A percentile compares a stretch with the other conserved stretches of the same genome.
phyloP scores from a whole-genome alignment of 2,113 vertebrate species.

The Brienomyrus longianalis region DNA sequence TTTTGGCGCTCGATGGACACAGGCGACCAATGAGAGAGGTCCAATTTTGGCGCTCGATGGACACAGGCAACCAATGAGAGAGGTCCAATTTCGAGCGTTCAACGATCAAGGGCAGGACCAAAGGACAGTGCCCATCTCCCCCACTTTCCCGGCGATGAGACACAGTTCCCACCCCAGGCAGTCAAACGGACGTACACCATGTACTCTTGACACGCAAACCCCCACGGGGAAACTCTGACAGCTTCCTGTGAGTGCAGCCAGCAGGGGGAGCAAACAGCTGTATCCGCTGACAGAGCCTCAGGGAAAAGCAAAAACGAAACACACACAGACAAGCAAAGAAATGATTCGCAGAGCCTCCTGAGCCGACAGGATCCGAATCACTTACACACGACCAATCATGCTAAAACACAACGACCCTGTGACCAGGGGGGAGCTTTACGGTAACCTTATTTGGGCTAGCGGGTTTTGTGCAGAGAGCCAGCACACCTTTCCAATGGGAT shows the following conservation, averaged over 20 bases:
- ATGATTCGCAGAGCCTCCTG: conserved; percentile 5
- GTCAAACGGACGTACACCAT: neutral
- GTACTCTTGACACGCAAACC: neutral
- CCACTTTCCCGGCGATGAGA: neutral
- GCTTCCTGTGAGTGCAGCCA: conserved; percentile 25
- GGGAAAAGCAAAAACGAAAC: neutral
- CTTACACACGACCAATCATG: neutral
- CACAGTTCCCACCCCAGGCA: neutral
- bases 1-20: neutral
- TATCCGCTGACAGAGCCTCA: conserved; percentile 31
- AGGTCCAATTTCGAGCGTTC: neutral
- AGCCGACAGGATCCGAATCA: neutral
- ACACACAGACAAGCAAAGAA: neutral
- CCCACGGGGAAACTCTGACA: neutral
- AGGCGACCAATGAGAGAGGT: neutral
- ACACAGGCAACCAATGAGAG: neutral
- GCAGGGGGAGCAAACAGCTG: conserved; percentile 26
- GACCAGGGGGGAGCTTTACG: neutral
- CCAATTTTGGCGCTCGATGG: neutral
- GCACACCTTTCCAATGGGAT: neutral
- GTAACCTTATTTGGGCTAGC: neutral
- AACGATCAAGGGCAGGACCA: neutral
- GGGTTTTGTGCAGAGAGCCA: neutral
- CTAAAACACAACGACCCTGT: neutral
- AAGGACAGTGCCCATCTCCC: neutral